Conservation (phyloP, 2,797 vertebrate genomes). For the Morelia viridis region DNA sequence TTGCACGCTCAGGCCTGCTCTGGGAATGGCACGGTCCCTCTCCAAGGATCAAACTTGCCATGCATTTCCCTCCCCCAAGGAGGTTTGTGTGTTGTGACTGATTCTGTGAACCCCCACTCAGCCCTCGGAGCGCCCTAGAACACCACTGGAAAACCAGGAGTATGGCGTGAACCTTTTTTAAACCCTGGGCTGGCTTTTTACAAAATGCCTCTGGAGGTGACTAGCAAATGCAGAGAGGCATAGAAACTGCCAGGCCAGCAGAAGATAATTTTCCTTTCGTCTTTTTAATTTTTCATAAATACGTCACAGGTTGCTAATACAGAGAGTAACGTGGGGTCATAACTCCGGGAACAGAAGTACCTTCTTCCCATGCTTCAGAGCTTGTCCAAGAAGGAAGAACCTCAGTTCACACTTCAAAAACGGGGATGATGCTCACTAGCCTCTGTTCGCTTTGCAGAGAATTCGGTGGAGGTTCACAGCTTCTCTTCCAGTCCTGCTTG, state of each 20-base stretch:
- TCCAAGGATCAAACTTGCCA: neutral
- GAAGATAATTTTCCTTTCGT: neutral
- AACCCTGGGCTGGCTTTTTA: neutral
- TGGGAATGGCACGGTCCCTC: neutral
- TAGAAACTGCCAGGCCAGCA: neutral
- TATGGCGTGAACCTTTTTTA: neutral
- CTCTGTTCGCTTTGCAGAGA: neutral
- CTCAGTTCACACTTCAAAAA: neutral
- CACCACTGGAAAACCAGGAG: neutral
- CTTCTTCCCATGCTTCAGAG: neutral
- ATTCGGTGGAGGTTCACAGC: neutral
- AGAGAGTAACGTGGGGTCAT: neutral
- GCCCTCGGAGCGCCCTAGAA: neutral
- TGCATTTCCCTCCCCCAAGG: neutral
- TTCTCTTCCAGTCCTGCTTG: neutral
- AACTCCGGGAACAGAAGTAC: accelerated
- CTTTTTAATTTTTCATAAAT: neutral
- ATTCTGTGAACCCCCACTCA: neutral
- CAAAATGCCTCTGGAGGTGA: neutral
- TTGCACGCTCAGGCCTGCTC: neutral
- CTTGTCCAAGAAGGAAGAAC: neutral
- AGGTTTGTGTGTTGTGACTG: neutral
- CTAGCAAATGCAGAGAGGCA: neutral
- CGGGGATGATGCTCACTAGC: neutral
- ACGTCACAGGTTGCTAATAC: neutral